Conservation (phyloP, 1,140 invertebrate species). For the Mactra quadrangularis region DNA sequence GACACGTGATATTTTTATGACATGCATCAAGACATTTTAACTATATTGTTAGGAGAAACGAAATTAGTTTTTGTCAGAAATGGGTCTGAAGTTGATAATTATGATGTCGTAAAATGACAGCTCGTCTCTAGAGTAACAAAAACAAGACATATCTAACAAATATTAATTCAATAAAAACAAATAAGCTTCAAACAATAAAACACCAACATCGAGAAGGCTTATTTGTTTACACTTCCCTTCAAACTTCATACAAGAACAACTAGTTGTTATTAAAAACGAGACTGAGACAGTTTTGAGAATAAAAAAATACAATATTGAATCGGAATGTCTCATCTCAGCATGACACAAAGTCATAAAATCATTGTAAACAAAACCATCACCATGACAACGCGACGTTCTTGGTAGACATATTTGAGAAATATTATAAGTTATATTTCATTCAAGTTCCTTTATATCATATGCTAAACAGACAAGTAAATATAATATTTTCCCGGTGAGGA, state of each 20-base stretch:
- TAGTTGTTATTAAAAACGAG: too few relatives aligned
- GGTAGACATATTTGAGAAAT: too few relatives aligned
- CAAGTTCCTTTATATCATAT: too few relatives aligned
- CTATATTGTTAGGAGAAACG: slow-evolving; percentile 44
- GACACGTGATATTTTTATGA: slow-evolving; percentile 44
- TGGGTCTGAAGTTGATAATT: slow-evolving; percentile 41
- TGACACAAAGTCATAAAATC: too few relatives aligned
- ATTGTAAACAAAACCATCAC: too few relatives aligned
- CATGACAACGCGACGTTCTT: too few relatives aligned
- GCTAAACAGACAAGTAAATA: too few relatives aligned
- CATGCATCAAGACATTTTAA: slow-evolving; percentile 31
- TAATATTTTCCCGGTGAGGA: too few relatives aligned
- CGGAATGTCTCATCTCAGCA: too few relatives aligned
- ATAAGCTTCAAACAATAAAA: slow-evolving; percentile 7
- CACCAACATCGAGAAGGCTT: not conserved
- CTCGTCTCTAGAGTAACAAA: slow-evolving; percentile 43
- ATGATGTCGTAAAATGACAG: slow-evolving; percentile 52
- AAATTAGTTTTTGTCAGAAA: slow-evolving; percentile 57
- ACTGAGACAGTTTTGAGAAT: too few relatives aligned
- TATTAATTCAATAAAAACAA: slow-evolving; percentile 62
- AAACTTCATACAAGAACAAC: not conserved
- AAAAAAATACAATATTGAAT: too few relatives aligned
- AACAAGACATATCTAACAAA: slow-evolving; percentile 49
- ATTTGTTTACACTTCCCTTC: slow-evolving; percentile 10
- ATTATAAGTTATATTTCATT: too few relatives aligned